Evolutionary conservation across 1,140 invertebrate species (phyloP), one percentile per base, ranked within the genome.

Genomic region (Propsilocerus akamusi): DNA sequence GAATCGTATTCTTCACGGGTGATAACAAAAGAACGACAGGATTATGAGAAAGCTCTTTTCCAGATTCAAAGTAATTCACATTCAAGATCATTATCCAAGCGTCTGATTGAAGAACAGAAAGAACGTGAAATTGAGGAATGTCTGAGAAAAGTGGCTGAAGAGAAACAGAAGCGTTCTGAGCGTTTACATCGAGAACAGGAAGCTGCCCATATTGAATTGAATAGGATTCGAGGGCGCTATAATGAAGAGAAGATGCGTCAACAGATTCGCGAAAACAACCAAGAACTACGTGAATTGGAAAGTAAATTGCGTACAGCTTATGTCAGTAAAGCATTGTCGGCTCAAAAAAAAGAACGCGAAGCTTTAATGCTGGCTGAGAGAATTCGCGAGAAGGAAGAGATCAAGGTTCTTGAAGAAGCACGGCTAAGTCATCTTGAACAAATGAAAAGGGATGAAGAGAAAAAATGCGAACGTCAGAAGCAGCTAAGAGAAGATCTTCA

Each of bases 311-410:
- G 58, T 51, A 54, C 58, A 17, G 67, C 65, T 20, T 69, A 69
- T 54, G 54, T 62, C 4, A 59, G 55, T 20, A 68, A 68, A 54
- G 60, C 63, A 53, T 51, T 67, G 23, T 53, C 55, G 14, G 59
- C 62, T 11, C 67, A 69, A 53, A 54, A 66, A 24, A 63, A 62
- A 17, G 62, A 68, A 54, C 66, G 62, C 55, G 56, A 67, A 56
- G 58, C 56, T 14, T 51, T 57, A 50, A 48, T 25, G 28, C 4
- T 26, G 25, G 22, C 23, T 28, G 49, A 58, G 51, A 54, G 56
- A 51, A 17, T 57, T 10, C 50, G 23, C 25, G 53, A 56, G 24
- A 51, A 57, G 48, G 22, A 55, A 51, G 52, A 26, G 25, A 52
- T 52, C 32, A 52, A 55, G 28, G 6, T 52, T 3, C 12, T 62